These are phyloP conservation scores for Gymnocephalus cernua DNA, from an alignment of 2,113 vertebrate species.

Conservation along the genomic window DNA sequence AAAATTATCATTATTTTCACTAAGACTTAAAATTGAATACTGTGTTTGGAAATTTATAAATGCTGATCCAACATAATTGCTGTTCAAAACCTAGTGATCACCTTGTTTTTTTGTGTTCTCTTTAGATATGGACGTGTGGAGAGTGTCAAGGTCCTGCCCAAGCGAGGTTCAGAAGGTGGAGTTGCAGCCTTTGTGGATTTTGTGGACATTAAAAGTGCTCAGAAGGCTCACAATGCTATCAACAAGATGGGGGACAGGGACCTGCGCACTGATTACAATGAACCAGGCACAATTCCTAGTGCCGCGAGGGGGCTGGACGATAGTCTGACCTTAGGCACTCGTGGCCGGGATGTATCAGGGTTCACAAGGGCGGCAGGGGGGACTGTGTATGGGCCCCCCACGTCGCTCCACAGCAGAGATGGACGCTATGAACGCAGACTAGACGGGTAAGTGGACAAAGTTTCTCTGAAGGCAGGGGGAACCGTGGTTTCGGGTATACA, in stretches of 20 bases:
- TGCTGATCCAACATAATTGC: not conserved
- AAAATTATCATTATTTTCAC: not conserved
- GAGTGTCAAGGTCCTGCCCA: constrained; percentile 99
- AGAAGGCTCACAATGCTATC: constrained; percentile 99
- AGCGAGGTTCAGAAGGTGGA: constrained; percentile 97
- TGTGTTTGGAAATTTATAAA: not conserved
- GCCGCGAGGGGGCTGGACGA: constrained; percentile 98
- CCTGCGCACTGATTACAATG: constrained; percentile 99
- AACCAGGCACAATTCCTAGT: constrained; percentile 98
- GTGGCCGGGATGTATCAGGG: constrained; percentile 98
- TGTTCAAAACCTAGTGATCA: constrained; percentile 23
- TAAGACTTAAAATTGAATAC: not conserved
- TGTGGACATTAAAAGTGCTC: constrained; percentile 99
- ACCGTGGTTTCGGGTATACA: constrained; percentile 79
- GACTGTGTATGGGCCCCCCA: constrained; percentile 93
- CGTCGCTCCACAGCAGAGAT: constrained; percentile 99
- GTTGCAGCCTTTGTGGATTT: constrained; percentile 99
- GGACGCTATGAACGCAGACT: constrained; percentile 99
- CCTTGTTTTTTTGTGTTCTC: constrained; percentile 47
- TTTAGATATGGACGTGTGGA: constrained; percentile 98
- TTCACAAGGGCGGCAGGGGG: constrained; percentile 99
- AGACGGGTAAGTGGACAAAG: constrained; percentile 88
- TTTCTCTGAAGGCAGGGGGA: constrained; percentile 85
- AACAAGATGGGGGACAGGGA: constrained; percentile 99
- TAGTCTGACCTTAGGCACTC: constrained; percentile 94